Evolutionary conservation across 2,797 vertebrate genomes (phyloP).

Genomic region (Macrochelys suwanniensis): DNA sequence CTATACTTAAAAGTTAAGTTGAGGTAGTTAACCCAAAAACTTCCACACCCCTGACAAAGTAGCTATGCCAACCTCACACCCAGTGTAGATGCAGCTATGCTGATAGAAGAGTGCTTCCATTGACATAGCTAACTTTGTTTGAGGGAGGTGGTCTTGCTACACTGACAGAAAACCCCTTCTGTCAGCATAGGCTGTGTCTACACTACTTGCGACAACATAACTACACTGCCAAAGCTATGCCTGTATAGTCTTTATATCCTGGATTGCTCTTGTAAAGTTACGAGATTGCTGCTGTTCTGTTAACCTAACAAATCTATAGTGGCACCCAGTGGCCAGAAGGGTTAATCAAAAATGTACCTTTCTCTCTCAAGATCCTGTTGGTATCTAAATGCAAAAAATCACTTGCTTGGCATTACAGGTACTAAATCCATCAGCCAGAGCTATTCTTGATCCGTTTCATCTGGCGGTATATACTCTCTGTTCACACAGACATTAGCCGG

Average conservation of each 20-base stretch:
- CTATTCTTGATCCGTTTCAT: constrained; percentile 19
- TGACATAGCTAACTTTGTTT: not conserved
- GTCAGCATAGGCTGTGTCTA: not conserved
- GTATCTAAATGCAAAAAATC: constrained; percentile 47
- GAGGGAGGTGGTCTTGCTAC: not conserved
- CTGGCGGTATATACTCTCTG: constrained; percentile 38
- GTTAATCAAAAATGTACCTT: constrained; percentile 67
- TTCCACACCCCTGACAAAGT: not conserved
- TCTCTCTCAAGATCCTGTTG: not conserved
- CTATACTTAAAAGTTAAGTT: not conserved
- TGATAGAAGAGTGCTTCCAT: not conserved
- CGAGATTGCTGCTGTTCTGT: constrained; percentile 34
- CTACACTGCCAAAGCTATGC: not conserved
- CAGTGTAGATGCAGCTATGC: not conserved
- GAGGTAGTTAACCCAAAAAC: not conserved
- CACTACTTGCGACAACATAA: not conserved
- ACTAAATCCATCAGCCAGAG: not conserved
- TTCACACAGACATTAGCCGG: constrained; percentile 19
- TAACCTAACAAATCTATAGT: constrained; percentile 70
- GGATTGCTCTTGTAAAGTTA: not conserved
- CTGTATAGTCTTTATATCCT: not conserved
- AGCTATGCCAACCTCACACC: not conserved
- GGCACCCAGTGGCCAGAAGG: constrained; percentile 75
- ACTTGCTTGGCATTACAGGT: not conserved
- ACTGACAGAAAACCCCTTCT: not conserved